Evolutionary conservation across 2,797 vertebrate genomes (phyloP).

Genomic region (Iguana delicatissima): DNA sequence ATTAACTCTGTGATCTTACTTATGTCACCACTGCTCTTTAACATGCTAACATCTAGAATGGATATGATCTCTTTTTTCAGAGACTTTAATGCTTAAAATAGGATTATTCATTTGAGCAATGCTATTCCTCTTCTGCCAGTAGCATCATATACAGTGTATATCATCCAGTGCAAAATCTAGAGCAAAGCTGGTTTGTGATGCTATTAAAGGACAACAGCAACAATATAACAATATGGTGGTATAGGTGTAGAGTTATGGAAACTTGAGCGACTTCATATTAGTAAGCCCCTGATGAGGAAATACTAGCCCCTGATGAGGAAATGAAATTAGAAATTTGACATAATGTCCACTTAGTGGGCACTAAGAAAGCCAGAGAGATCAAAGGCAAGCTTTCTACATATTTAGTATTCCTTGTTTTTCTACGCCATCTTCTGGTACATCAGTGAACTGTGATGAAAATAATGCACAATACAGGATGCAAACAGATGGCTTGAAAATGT

Average conservation of each 20-base stretch:
- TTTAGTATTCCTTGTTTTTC: not conserved
- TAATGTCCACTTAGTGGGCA: too few relatives aligned
- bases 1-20: not conserved
- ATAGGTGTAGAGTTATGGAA: not conserved
- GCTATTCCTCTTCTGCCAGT: not conserved
- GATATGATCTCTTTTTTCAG: not conserved
- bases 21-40: not conserved
- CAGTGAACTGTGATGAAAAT: not conserved
- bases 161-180: not conserved
- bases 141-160: not conserved
- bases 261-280: not conserved
- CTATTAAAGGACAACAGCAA: not conserved
- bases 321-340: not conserved
- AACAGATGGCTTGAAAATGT: not conserved
- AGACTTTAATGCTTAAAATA: not conserved
- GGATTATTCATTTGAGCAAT: not conserved
- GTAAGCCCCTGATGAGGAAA: too few relatives aligned
- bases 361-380: not conserved
- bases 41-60: not conserved
- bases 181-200: not conserved
- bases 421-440: conserved; percentile 9
- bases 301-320: too few relatives aligned
- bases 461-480: not conserved
- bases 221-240: not conserved
- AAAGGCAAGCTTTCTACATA: not conserved